phyloP scores from a whole-genome alignment of 2,888 invertebrate species.

The Xylophagus ater region DNA sequence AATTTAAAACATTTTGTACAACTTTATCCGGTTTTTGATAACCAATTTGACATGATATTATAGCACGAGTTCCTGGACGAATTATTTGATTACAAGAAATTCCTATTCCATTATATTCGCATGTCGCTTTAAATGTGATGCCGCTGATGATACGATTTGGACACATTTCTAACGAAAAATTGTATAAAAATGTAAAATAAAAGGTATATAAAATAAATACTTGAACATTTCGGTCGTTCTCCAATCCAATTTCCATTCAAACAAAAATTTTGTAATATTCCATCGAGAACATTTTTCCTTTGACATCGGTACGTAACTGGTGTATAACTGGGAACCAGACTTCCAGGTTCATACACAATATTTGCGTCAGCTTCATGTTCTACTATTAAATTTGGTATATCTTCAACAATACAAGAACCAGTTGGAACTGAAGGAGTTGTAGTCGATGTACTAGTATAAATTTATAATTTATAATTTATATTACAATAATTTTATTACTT shows the following conservation, averaged over 20 bases:
- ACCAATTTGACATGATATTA: slow-evolving; percentile 12
- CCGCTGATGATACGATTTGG: too few species aligned
- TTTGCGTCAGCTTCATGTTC: not conserved
- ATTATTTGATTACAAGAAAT: slow-evolving; percentile 7
- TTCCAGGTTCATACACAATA: slow-evolving; percentile 1
- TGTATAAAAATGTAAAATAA: too few species aligned
- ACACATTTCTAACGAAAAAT: too few species aligned
- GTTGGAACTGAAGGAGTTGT: not conserved
- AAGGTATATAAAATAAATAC: too few species aligned
- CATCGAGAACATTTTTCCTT: slow-evolving; percentile 7
- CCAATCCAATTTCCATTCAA: slow-evolving; percentile 7
- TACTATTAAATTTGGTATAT: slow-evolving; percentile 3
- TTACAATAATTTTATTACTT: not conserved
- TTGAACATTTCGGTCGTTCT: slow-evolving; percentile 10
- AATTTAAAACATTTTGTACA: slow-evolving; percentile 8
- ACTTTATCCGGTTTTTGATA: slow-evolving; percentile 10
- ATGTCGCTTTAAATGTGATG: slow-evolving; percentile 3
- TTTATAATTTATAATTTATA: not conserved
- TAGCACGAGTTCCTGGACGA: slow-evolving; percentile 11
- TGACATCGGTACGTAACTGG: slow-evolving; percentile 9
- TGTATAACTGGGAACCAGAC: not conserved
- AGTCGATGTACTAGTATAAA: not conserved
- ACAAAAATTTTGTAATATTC: slow-evolving; percentile 10
- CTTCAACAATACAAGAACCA: not conserved
- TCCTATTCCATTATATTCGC: slow-evolving; percentile 7